Conservation (phyloP, 2,797 vertebrate species). For the Myotis vivesi region DNA sequence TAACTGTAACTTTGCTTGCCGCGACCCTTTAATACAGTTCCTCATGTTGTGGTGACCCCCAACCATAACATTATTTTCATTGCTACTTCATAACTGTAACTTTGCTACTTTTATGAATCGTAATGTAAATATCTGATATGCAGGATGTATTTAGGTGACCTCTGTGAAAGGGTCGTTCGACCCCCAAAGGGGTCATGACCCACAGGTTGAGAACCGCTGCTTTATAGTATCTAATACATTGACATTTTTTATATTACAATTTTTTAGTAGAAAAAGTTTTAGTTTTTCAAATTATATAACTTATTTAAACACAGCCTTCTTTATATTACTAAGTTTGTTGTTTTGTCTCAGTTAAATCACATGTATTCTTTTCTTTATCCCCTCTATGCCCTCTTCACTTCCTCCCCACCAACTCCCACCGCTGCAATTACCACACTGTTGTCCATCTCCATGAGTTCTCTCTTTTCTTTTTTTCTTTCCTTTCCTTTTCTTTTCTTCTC, state of each 20-base stretch:
- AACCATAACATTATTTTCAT: too few species aligned
- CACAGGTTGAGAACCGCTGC: too few species aligned
- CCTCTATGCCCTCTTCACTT: neutral
- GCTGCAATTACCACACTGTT: neutral
- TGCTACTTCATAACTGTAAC: too few species aligned
- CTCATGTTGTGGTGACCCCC: too few species aligned
- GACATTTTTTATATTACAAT: neutral
- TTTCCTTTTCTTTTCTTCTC: too few species aligned
- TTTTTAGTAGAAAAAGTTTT: neutral
- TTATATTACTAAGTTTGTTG: neutral
- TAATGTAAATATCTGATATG: too few species aligned
- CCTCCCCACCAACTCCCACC: neutral
- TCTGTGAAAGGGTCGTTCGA: too few species aligned
- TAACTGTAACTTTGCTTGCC: too few species aligned
- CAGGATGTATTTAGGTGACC: too few species aligned
- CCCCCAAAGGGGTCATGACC: too few species aligned
- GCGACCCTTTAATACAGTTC: too few species aligned
- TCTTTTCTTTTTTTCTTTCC: neutral
- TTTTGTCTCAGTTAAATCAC: neutral
- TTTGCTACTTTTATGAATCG: too few species aligned
- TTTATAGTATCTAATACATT: neutral
- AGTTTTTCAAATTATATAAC: neutral
- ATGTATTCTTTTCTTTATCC: neutral
- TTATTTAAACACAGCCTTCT: neutral
- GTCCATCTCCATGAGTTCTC: neutral